Base-by-base conservation (phyloP, 2,113 vertebrate genomes). In the Engystomops pustulosus region DNA sequence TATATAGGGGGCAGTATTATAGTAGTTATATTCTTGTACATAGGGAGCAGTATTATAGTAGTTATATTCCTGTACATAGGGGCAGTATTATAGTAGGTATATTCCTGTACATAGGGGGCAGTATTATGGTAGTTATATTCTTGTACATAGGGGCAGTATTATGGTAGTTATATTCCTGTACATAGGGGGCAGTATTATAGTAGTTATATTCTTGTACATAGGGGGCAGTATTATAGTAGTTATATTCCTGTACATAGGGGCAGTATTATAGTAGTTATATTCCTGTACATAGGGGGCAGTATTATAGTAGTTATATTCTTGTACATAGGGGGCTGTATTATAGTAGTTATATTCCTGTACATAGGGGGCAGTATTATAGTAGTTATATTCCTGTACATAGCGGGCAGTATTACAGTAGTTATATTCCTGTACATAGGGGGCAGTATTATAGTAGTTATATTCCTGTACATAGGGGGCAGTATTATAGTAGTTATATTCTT, bases 211-310 rank as follows among this genome's bases (percentile, higher is more conserved):
- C 51, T 53, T 53, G 51, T 53, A 53, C 20, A 53, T 53, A 53
- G 20, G 18, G n/a, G 2, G 51, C 51, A 53, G 51, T 53, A 53
- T 53, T 53, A n/a, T 53, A 53, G 51, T 53, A 53, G 51, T 53
- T 53, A 53, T 53, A 53, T 53, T 53, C 51, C n/a, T 53, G 51
- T 53, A 53, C 20, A 53, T 53, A 53, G 51, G 53, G n/a, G 53
- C n/a, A 58, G 53, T 58, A 58, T 58, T 58, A 58, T 58, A 58
- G 53, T 58, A 58, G 53, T 58, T 58, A 58, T 58, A 58, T 58
- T 58, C n/a, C 11, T 58, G 53, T 58, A 58, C 20, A 58, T 58
- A 58, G 53, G 53, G 11, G 47, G 20, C n/a, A 58, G 53, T 58
- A 58, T 58, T 58, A 58, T 58, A 58, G 53, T 58, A 58, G 53